Conservation (phyloP, 2,797 vertebrate species). For the Karalla daura region DNA sequence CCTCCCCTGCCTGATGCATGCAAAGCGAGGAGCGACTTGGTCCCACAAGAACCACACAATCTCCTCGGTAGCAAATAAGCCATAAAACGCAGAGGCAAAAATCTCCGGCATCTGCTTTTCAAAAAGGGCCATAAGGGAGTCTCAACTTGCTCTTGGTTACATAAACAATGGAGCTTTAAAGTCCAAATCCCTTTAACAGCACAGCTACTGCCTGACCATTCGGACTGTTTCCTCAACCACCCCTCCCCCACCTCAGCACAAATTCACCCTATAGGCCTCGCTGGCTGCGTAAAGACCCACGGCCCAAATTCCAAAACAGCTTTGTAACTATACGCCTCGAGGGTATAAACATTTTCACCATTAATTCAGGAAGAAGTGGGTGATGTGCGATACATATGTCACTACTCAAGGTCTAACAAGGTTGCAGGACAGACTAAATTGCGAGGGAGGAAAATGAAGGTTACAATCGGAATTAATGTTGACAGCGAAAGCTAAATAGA, state of each 20-base stretch:
- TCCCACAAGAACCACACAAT: conserved; percentile 52
- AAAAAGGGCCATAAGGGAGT: conserved; percentile 73
- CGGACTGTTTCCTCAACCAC: conserved; percentile 56
- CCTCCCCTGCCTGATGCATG: conserved; percentile 38
- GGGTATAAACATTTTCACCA: conserved; percentile 20
- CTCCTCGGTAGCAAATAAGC: conserved; percentile 70
- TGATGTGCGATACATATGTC: conserved; percentile 7
- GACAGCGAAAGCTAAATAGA: conserved; percentile 50
- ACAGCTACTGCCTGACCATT: conserved; percentile 70
- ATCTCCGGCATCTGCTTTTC: conserved; percentile 75
- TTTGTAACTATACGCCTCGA: neutral
- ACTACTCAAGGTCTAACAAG: conserved; percentile 2
- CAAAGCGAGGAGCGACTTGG: conserved; percentile 45
- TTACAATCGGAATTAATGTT: conserved; percentile 31
- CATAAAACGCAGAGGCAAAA: conserved; percentile 72
- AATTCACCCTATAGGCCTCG: conserved; percentile 23
- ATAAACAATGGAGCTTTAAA: conserved; percentile 82
- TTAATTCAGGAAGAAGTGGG: conserved; percentile 4
- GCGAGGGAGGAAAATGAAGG: conserved; percentile 26
- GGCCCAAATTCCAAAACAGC: conserved; percentile 3
- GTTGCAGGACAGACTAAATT: conserved; percentile 21
- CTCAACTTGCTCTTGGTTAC: conserved; percentile 78
- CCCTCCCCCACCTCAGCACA: conserved; percentile 48
- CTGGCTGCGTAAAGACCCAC: conserved; percentile 25
- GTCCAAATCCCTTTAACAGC: conserved; percentile 83